Conservation (phyloP, 2,888 invertebrate species). For the Therioaphis trifolii region DNA sequence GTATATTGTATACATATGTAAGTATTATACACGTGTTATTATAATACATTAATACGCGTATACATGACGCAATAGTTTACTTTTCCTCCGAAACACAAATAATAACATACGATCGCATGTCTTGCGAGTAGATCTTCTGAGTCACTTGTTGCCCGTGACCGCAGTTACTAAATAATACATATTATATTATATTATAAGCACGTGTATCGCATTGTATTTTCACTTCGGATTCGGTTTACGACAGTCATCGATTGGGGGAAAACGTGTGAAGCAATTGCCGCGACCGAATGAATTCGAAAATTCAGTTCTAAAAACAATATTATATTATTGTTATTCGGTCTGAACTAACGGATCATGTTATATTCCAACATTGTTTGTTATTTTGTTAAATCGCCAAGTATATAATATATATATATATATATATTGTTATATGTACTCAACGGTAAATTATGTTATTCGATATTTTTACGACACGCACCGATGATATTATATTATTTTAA, state of each 20-base stretch:
- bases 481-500: no score
- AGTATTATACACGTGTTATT: not conserved
- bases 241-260: not conserved
- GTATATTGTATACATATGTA: no score
- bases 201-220: no score
- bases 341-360: no score
- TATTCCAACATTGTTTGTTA: no score
- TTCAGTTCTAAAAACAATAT: not conserved
- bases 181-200: not conserved
- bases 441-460: no score
- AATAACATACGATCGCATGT: slow-evolving; percentile 18
- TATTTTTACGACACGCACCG: no score
- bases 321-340: no score
- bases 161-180: not conserved
- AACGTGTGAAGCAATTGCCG: not conserved
- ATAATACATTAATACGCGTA: no score
- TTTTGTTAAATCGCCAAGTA: no score
- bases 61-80: slow-evolving; percentile 8
- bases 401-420: no score
- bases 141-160: not conserved
- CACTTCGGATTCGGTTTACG: not conserved
- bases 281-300: not conserved
- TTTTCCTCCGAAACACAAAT: slow-evolving; percentile 3
- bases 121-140: not conserved
- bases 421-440: no score